These are phyloP conservation scores for Crioceris asparagi DNA, from an alignment of 2,888 invertebrate species.

Conservation along the genomic window DNA sequence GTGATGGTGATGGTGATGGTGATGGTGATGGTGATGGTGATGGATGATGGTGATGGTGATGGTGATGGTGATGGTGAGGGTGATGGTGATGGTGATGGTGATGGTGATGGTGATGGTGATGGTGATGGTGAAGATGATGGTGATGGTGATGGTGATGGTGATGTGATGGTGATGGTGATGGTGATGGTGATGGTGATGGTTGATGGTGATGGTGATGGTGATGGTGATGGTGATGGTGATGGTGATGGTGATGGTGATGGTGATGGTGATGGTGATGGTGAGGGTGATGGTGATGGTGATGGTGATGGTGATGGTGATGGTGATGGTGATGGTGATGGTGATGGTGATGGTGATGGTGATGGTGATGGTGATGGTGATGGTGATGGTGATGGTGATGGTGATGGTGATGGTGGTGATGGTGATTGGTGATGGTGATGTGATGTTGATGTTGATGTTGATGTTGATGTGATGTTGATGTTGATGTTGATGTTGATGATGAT, in stretches of 20 bases:
- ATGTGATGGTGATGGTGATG: no score
- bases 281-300: no score
- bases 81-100: conserved; percentile 1
- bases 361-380: conserved; percentile 1
- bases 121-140: no score
- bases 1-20: conserved; percentile 1
- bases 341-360: conserved; percentile 2
- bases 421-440: no score
- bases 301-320: conserved; percentile 2
- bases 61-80: no score
- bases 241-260: conserved; percentile 1
- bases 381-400: conserved; percentile 2
- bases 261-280: conserved; percentile 5
- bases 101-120: conserved; percentile 2
- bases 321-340: conserved; percentile 1
- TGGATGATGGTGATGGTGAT: no score
- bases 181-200: no score
- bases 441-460: no score
- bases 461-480: no score
- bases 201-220: conserved; percentile 2
- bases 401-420: conserved; percentile 1
- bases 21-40: conserved; percentile 1
- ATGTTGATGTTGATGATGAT: conserved; percentile 3
- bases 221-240: conserved; percentile 1
- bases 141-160: no score